These are phyloP conservation scores for Musca vetustissima DNA, from an alignment of 1,140 invertebrate genomes.

Conservation along the genomic window DNA sequence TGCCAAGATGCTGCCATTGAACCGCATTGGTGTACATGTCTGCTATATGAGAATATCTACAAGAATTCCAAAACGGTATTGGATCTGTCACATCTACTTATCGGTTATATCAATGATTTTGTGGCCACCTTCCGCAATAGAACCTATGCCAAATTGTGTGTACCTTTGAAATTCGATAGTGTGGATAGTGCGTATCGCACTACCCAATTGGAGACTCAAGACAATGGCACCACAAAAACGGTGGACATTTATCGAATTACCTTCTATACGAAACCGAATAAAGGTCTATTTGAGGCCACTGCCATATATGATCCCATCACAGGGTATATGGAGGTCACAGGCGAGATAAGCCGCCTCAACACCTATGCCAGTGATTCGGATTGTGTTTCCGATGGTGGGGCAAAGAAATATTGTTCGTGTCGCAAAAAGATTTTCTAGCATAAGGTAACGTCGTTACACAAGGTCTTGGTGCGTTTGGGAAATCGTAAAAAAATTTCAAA, in stretches of 20 bases:
- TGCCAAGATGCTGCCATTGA: slow-evolving; percentile 71
- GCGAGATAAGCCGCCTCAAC: slow-evolving; percentile 65
- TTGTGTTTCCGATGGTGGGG: slow-evolving; percentile 58
- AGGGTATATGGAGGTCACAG: slow-evolving; percentile 40
- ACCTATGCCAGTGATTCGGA: slow-evolving; percentile 60
- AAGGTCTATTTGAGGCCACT: slow-evolving; percentile 64
- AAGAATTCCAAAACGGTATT: slow-evolving; percentile 53
- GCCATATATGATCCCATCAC: slow-evolving; percentile 52
- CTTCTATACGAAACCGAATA: slow-evolving; percentile 60
- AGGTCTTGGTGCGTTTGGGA: neutral
- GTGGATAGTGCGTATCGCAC: slow-evolving; percentile 39
- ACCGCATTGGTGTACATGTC: slow-evolving; percentile 79
- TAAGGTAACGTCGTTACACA: slow-evolving; percentile 29
- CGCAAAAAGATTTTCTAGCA: slow-evolving; percentile 38
- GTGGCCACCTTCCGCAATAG: slow-evolving; percentile 42
- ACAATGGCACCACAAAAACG: neutral
- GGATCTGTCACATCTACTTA: slow-evolving; percentile 56
- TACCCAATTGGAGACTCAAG: slow-evolving; percentile 20
- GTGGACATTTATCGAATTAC: slow-evolving; percentile 46
- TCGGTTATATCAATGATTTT: slow-evolving; percentile 56
- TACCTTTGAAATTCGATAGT: slow-evolving; percentile 29
- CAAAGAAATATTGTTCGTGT: slow-evolving; percentile 63
- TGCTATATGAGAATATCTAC: slow-evolving; percentile 57
- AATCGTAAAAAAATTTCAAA: neutral
- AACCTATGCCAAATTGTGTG: slow-evolving; percentile 37